Evolutionary conservation across 1,140 invertebrate genomes (phyloP).

Genomic region (Lasioglossum albipes): DNA sequence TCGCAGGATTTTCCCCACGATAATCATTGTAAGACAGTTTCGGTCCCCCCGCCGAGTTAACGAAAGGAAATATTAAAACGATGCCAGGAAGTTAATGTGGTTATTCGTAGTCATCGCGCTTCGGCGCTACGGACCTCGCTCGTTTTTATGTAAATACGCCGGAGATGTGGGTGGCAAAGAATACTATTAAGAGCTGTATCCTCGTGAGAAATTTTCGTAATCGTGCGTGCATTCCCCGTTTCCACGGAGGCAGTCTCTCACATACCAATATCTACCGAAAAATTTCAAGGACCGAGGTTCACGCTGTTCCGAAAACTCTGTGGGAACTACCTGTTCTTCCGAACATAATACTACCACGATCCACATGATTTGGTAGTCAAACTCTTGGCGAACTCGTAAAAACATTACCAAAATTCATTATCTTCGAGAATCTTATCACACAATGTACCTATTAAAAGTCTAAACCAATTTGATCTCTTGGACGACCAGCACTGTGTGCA

Average conservation of each 20-base stretch:
- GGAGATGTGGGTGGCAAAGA: conserved; percentile 65
- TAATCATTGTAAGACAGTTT: not conserved
- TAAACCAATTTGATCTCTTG: too few species aligned
- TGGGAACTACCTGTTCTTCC: too few species aligned
- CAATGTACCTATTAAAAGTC: too few species aligned
- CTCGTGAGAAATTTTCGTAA: conserved; percentile 45
- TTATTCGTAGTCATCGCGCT: conserved; percentile 71
- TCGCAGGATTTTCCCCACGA: not conserved
- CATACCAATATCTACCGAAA: not conserved
- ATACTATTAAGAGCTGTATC: conserved; percentile 41
- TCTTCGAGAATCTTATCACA: too few species aligned
- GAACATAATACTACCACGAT: too few species aligned
- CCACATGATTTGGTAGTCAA: too few species aligned
- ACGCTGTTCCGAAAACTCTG: too few species aligned
- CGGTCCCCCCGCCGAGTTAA: not conserved
- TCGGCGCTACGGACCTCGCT: conserved; percentile 53
- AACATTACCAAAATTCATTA: too few species aligned
- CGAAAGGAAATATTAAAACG: conserved; percentile 60
- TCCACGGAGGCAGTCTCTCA: conserved; percentile 5
- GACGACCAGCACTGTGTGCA: too few species aligned
- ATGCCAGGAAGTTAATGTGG: conserved; percentile 67
- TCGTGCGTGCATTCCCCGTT: conserved; percentile 17
- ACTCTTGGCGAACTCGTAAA: too few species aligned
- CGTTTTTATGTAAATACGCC: conserved; percentile 71
- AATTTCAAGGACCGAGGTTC: not conserved